Conservation (phyloP, 1,140 invertebrate species). For the Temnothorax nylanderi region DNA sequence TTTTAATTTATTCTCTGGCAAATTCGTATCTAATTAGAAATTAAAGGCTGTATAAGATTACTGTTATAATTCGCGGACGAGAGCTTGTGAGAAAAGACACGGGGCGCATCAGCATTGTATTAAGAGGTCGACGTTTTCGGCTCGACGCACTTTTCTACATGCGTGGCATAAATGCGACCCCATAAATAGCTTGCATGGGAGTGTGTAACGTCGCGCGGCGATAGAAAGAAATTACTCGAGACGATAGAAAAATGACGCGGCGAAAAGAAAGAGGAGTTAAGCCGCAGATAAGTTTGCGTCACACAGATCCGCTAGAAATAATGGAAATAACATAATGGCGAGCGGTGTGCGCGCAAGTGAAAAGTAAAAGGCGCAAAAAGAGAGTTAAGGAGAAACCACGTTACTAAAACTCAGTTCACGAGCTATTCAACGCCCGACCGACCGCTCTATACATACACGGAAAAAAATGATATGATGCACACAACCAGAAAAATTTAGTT, state of each 20-base stretch:
- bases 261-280: conserved; percentile 21
- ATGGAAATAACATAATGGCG: conserved; percentile 40
- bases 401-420: conserved; percentile 26
- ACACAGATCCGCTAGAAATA: conserved; percentile 44
- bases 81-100: background rate
- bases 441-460: conserved; percentile 22
- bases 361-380: conserved; percentile 15
- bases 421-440: conserved; percentile 29
- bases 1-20: background rate
- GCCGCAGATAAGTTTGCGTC: conserved; percentile 4
- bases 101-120: background rate
- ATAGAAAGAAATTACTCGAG: conserved; percentile 26
- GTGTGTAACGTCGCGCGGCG: background rate
- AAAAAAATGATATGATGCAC: too few relatives aligned
- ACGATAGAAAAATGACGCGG: conserved; percentile 24
- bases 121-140: background rate
- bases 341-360: background rate
- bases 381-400: conserved; percentile 15
- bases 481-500: too few relatives aligned
- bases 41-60: background rate
- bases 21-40: background rate
- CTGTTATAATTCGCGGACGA: background rate
- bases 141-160: background rate
- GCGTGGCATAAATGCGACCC: background rate
- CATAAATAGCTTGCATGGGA: background rate